A percentile compares a stretch with the other conserved stretches of the same genome.
Evolutionary conservation across 2,797 vertebrate genomes (phyloP).

Genomic region (Chromobotia macracanthus): DNA sequence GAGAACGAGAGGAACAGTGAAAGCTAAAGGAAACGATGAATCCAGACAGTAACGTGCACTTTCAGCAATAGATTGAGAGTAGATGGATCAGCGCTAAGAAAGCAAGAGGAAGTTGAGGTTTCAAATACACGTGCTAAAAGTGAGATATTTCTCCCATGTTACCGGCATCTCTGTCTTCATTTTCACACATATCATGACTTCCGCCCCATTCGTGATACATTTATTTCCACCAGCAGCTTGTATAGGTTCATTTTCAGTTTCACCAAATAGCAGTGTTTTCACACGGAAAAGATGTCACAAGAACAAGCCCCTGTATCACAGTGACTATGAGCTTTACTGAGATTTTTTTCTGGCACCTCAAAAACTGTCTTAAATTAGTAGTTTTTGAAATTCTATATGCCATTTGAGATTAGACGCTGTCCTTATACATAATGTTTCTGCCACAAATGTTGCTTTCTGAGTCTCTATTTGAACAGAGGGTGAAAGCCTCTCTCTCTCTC

Average conservation of each 20-base stretch:
- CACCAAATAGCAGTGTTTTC: too few relatives aligned
- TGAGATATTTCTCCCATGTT: constrained; percentile 5
- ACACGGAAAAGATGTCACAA: neutral
- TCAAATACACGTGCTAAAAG: constrained; percentile 28
- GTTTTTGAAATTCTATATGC: too few relatives aligned
- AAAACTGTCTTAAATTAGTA: too few relatives aligned
- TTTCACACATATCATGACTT: constrained; percentile 40
- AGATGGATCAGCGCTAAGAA: neutral
- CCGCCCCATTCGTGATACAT: neutral
- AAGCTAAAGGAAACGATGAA: neutral
- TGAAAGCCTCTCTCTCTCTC: neutral
- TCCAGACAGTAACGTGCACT: neutral
- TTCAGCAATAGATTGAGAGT: neutral
- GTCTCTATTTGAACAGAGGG: too few relatives aligned
- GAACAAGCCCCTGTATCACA: neutral
- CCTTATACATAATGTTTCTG: too few relatives aligned
- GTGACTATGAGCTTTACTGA: neutral
- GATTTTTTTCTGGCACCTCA: too few relatives aligned
- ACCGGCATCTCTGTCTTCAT: constrained; percentile 2
- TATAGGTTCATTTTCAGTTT: neutral
- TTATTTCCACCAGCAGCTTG: neutral
- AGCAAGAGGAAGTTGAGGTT: neutral
- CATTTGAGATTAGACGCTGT: too few relatives aligned
- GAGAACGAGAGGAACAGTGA: neutral
- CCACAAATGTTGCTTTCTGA: too few relatives aligned